Percentiles rank a stretch among this genome's conserved stretches.
phyloP scores from a whole-genome alignment of 64 coral and sea anemone species.

The Pachyseris speciosa region DNA sequence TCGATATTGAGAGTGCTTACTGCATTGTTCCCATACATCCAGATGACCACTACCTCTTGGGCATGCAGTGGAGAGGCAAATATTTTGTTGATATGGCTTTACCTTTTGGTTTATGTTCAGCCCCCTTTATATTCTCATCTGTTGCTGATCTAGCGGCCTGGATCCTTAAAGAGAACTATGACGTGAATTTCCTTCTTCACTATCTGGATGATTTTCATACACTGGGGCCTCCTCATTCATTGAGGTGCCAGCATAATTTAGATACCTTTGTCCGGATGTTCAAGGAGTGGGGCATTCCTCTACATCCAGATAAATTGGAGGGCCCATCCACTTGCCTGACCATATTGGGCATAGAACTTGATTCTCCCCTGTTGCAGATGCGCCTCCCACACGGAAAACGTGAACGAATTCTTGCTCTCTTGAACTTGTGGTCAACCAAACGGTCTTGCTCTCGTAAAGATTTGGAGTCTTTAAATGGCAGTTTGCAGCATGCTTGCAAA shows the following conservation, averaged over 20 bases:
- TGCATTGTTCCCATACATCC: conserved; percentile 48
- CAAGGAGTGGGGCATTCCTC: background rate
- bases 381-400: conserved; percentile 43
- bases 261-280: background rate
- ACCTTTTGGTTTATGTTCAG: background rate
- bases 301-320: conserved; percentile 49
- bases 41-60: background rate
- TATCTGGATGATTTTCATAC: conserved; percentile 18
- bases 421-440: background rate
- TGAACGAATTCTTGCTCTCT: background rate
- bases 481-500: conserved; percentile 45
- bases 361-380: background rate
- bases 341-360: conserved; percentile 48
- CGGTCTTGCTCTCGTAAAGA: conserved; percentile 15
- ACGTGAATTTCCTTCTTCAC: background rate
- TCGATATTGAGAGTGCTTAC: conserved; percentile 53
- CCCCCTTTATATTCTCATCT: background rate
- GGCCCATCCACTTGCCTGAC: conserved; percentile 53
- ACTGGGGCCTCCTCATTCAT: background rate
- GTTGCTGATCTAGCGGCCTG: background rate
- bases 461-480: conserved; percentile 43
- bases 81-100: conserved; percentile 10
- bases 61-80: conserved; percentile 33
- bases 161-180: background rate
- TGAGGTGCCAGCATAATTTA: background rate